Percentiles rank a stretch among this genome's conserved stretches.
phyloP scores from a whole-genome alignment of 2,888 invertebrate genomes.

The Mimachlamys varia region DNA sequence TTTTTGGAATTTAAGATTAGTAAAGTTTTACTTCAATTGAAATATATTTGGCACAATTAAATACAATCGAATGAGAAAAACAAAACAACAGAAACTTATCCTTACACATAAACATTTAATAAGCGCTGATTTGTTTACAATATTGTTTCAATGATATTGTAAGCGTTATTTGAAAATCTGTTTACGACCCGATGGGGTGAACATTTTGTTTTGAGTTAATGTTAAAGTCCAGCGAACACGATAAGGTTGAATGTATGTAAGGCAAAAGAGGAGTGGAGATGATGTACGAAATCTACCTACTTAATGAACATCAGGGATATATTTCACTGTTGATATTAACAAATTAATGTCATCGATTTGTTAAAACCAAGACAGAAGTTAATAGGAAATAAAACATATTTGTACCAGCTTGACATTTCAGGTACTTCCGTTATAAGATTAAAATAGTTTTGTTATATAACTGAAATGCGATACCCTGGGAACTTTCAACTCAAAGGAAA shows the following conservation, averaged over 20 bases:
- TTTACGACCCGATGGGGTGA: not conserved
- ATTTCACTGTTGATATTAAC: not conserved
- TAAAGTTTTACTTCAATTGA: too few species aligned
- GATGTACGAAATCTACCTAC: not conserved
- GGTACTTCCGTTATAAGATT: conserved; percentile 4
- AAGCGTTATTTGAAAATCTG: too few species aligned
- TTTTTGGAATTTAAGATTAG: too few species aligned
- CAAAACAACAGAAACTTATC: too few species aligned
- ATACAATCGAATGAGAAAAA: too few species aligned
- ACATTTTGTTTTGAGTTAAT: not conserved
- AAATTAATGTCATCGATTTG: not conserved
- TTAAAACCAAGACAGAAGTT: not conserved
- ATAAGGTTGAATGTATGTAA: too few species aligned
- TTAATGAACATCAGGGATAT: not conserved
- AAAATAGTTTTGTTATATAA: not conserved
- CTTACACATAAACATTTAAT: too few species aligned
- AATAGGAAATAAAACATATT: not conserved
- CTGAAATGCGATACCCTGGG: not conserved
- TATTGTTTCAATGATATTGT: too few species aligned
- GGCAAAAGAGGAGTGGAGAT: not conserved
- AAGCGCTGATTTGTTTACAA: too few species aligned
- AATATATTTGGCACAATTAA: too few species aligned
- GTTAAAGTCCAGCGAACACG: too few species aligned
- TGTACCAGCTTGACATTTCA: not conserved
- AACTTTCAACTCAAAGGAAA: not conserved